Conservation (phyloP, 2,113 vertebrate genomes). For the Asarcornis scutulata region DNA sequence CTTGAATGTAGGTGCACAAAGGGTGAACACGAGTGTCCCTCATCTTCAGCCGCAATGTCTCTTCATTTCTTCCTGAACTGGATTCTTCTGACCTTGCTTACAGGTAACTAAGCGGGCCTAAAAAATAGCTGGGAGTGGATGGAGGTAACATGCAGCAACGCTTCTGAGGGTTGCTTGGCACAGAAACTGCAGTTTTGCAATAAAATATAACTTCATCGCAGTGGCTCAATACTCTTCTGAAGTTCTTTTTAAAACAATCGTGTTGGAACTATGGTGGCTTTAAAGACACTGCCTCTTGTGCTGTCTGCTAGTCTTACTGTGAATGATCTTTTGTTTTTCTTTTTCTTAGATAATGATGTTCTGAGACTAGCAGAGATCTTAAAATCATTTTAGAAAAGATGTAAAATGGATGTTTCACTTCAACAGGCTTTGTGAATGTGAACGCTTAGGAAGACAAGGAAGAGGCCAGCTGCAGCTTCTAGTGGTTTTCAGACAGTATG, state of each 20-base stretch:
- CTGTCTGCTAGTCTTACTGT: not conserved
- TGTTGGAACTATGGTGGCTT: not conserved
- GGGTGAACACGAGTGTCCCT: not conserved
- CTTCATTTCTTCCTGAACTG: not conserved
- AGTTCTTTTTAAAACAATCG: not conserved
- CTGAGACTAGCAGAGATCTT: not conserved
- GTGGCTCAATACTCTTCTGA: not conserved
- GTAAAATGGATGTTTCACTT: not conserved
- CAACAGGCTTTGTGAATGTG: not conserved
- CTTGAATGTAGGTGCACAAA: not conserved
- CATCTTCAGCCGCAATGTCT: not conserved
- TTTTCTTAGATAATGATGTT: not conserved
- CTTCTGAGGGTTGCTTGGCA: not conserved
- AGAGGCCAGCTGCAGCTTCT: not conserved
- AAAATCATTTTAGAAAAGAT: not conserved
- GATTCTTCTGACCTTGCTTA: slow-evolving; percentile 35
- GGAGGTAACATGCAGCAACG: not conserved
- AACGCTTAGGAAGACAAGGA: not conserved
- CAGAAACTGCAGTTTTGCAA: not conserved
- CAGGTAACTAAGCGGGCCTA: slow-evolving; percentile 51
- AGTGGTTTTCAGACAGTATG: not conserved
- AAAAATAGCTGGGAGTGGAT: not conserved
- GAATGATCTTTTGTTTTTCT: not conserved
- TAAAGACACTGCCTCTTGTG: not conserved
- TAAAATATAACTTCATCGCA: not conserved